Base-by-base conservation (phyloP, 2,888 invertebrate genomes). In the Tortrix viridana region DNA sequence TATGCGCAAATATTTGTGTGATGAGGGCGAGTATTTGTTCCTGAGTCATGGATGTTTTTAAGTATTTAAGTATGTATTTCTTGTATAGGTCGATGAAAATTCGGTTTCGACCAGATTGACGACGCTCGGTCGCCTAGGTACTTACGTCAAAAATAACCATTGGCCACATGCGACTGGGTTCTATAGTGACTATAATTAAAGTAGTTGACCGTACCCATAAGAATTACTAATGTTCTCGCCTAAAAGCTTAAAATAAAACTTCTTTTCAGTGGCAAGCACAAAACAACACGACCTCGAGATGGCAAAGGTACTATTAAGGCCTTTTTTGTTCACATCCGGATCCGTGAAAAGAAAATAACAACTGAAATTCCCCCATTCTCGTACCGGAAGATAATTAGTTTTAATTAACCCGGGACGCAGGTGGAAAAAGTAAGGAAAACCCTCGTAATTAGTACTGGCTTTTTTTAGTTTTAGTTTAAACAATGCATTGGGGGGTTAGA, bases 341-440 rank as follows among this genome's bases (percentile, higher is more conserved):
- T 12, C 32, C 12, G 32, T 32, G 49, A 49, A 52, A 41, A 37
- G 5, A 53, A 41, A 53, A 53, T 53, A 53, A 50, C 50, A 50
- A 41, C 22, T 38, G n/a, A 41, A 53, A 23, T 53, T 22, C 41
- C 41, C 22, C 37, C 37, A 32, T 38, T 52, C 49, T 26, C 37
- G 37, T 37, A 37, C 53, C 53, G 41, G 22, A 41, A 53, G 53
- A 53, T 41, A 53, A 53, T 53, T 53, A 53, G 53, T 53, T 41
- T 53, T 53, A 53, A 53, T 53, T 53, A 53, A 53, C 53, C n/a
- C 16, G 16, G 53, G 22, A 32, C 53, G 38, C 53, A 53, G 53
- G 53, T 53, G 53, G 53, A 22, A 53, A 53, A 53, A 53, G 53
- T n/a, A 41, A 22, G 41, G 20, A 37, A 49, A 50, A 38, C 22